Base-by-base conservation (phyloP, 2,113 vertebrate species). In the Recurvirostra avosetta region DNA sequence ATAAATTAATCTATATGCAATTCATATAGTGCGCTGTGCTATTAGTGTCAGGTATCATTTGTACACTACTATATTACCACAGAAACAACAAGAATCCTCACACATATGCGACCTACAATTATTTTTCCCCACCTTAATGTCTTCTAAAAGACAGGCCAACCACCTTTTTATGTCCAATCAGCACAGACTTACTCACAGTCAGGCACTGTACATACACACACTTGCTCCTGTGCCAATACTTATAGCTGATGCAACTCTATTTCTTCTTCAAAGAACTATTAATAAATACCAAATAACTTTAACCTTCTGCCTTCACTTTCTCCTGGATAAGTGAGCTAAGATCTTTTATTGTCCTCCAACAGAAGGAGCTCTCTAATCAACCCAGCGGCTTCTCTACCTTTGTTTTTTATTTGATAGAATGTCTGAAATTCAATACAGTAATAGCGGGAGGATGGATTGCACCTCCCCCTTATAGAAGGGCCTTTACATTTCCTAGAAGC, bases 371-470 rank as follows among this genome's bases (percentile, higher is more conserved):
- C 20, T 41, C 20, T 10, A 6, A 18, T 9, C 8, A 66, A 15
- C 15, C 32, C 9, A 7, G 2, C 7, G 83, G 3, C 12, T 21
- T 40, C 41, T 43, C 36, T 12, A 6, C 7, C 22, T 47, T 30
- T n/a, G 11, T 0, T 49, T 47, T 67, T 73, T 5, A 12, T 12
- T 38, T 50, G 18, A 7, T 9, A n/a, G 14, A n/a, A 5, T 0
- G 1, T 2, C 55, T 53, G n/a, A 56, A 41, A 20, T 23, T 8
- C 1, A 1, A 7, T 5, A 17, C 0, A 27, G 36, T 12, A 36
- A 29, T 1, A 22, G 5, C 4, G 2, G 5, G 15, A 73, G 18
- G 15, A 21, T 1, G 36, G 27, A 41, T 2, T 32, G 23, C 32
- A 52, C 11, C 49, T 50, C 22, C 49, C 25, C 22, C 29, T 15